Conservation (phyloP, 2,888 invertebrate species). For the Nephrotoma appendiculata region DNA sequence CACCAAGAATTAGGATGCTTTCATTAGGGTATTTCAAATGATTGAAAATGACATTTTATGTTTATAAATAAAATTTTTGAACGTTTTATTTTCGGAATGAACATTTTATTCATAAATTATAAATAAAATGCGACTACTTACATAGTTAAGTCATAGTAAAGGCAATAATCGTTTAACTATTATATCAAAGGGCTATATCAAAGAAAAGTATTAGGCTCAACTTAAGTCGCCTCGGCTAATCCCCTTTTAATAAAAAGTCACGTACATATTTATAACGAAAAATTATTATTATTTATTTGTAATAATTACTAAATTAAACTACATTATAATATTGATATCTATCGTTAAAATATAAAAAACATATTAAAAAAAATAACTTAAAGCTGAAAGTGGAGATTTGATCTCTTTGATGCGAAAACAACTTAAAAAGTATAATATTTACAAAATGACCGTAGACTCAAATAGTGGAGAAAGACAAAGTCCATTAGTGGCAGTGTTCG, state of each 20-base stretch:
- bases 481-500: constrained; percentile 76
- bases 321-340: background rate
- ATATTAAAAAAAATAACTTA: background rate
- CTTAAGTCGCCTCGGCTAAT: too few relatives aligned
- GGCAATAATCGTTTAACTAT: too few relatives aligned
- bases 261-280: background rate
- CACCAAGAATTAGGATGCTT: too few relatives aligned
- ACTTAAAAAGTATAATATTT: background rate
- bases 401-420: background rate
- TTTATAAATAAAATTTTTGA: too few relatives aligned
- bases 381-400: background rate
- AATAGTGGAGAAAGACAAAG: background rate
- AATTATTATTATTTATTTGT: background rate
- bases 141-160: too few relatives aligned
- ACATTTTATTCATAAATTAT: too few relatives aligned
- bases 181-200: too few relatives aligned
- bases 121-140: too few relatives aligned
- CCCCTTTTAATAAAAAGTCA: background rate
- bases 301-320: background rate
- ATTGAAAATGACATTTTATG: too few relatives aligned
- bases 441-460: background rate
- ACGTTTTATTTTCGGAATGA: too few relatives aligned
- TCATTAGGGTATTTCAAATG: too few relatives aligned
- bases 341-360: background rate
- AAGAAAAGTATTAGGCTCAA: too few relatives aligned